A percentile compares a stretch with the other conserved stretches of the same genome.
Evolutionary conservation across 2,797 vertebrate genomes (phyloP).

Genomic region (Sebastes wilsoni): DNA sequence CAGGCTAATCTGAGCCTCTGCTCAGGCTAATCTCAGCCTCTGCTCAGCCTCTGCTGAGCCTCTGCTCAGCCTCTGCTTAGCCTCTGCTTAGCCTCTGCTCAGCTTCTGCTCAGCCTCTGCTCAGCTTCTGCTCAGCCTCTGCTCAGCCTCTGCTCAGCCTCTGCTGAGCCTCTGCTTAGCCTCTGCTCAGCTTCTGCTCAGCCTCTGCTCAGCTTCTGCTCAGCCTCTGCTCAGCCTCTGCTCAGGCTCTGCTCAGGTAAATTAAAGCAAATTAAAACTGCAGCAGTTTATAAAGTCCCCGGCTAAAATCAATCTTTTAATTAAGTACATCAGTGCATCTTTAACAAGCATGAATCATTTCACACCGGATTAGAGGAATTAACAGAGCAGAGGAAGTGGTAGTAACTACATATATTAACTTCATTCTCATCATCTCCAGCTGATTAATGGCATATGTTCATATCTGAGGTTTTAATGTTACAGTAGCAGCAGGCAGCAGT

Average conservation of each 20-base stretch:
- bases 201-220: no score
- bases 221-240: no score
- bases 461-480: conserved; percentile 40
- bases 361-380: conserved; percentile 73
- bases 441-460: conserved; percentile 70
- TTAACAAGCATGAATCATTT: conserved; percentile 79
- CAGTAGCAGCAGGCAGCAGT: conserved; percentile 2
- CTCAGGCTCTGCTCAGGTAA: conserved; percentile 26
- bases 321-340: conserved; percentile 80
- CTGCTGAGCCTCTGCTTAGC: no score
- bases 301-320: conserved; percentile 78
- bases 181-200: no score
- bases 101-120: no score
- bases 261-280: conserved; percentile 66
- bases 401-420: conserved; percentile 63
- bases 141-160: no score
- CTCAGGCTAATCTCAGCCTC: no score
- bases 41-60: no score
- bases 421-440: conserved; percentile 57
- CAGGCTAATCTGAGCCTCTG: no score
- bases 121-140: no score
- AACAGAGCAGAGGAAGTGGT: conserved; percentile 62
- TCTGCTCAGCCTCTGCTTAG: no score
- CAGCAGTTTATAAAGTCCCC: conserved; percentile 60
- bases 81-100: no score